These are phyloP conservation scores for Drosophila equinoxialis DNA, from an alignment of 1,140 invertebrate species.

Conservation along the genomic window DNA sequence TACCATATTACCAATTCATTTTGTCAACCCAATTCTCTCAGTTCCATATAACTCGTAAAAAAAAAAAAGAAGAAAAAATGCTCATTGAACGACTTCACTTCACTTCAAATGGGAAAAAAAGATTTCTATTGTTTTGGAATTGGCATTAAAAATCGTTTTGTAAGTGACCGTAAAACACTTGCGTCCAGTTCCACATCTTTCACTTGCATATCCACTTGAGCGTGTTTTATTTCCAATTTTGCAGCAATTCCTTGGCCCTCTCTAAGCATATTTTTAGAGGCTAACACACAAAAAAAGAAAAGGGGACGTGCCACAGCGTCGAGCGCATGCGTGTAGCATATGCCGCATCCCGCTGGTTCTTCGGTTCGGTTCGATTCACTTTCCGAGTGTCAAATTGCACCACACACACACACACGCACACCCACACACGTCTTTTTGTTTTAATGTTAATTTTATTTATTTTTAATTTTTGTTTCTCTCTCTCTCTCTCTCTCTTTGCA, in stretches of 20 bases:
- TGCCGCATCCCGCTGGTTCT: slow-evolving; percentile 63
- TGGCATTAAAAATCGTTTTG: slow-evolving; percentile 76
- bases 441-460: slow-evolving; percentile 11
- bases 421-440: slow-evolving; percentile 14
- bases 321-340: slow-evolving; percentile 80
- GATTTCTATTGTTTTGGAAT: slow-evolving; percentile 74
- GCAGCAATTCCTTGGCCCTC: slow-evolving; percentile 61
- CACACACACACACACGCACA: slow-evolving; percentile 27
- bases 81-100: slow-evolving; percentile 59
- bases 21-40: slow-evolving; percentile 15
- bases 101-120: slow-evolving; percentile 22
- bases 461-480: slow-evolving; percentile 17
- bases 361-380: slow-evolving; percentile 29
- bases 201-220: slow-evolving; percentile 62
- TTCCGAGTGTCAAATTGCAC: slow-evolving; percentile 71
- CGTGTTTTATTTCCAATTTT: slow-evolving; percentile 80
- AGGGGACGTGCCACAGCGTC: slow-evolving; percentile 58
- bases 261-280: slow-evolving; percentile 76
- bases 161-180: slow-evolving; percentile 78
- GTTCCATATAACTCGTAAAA: slow-evolving; percentile 77
- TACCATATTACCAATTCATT: slow-evolving; percentile 1
- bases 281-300: slow-evolving; percentile 19
- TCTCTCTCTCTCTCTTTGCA: slow-evolving; percentile 43
- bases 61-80: slow-evolving; percentile 42
- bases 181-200: slow-evolving; percentile 40